Evolutionary conservation across 2,113 vertebrate species (phyloP).

Genomic region (Dicentrarchus labrax): DNA sequence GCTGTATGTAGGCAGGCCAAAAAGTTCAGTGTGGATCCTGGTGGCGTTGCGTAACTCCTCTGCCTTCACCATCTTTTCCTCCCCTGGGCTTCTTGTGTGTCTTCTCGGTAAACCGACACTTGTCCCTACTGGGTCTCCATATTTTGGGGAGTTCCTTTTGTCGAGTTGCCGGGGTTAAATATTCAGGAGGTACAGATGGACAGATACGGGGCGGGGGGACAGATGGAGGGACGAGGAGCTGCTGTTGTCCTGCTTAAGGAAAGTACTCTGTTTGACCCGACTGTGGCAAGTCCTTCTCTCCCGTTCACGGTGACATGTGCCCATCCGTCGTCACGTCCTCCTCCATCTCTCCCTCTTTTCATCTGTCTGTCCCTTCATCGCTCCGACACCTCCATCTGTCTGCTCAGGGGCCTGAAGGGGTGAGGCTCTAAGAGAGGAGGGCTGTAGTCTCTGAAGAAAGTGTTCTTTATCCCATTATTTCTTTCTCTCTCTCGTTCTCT

Average conservation of each 20-base stretch:
- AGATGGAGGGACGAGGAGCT: constrained; percentile 38
- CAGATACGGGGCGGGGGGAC: constrained; percentile 11
- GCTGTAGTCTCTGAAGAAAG: constrained; percentile 66
- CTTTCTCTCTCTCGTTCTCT: constrained; percentile 28
- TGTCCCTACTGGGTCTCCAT: constrained; percentile 34
- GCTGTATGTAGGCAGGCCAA: constrained; percentile 21
- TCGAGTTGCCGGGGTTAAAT: constrained; percentile 30
- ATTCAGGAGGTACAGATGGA: constrained; percentile 26
- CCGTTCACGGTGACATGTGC: background rate
- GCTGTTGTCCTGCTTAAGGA: background rate
- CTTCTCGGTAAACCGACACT: constrained; percentile 13
- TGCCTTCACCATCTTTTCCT: constrained; percentile 16
- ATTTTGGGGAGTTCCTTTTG: constrained; percentile 39
- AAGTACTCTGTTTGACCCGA: constrained; percentile 21
- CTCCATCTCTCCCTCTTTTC: constrained; percentile 56
- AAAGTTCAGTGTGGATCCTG: constrained; percentile 57
- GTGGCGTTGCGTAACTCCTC: constrained; percentile 23
- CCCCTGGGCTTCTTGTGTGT: background rate
- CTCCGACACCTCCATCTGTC: constrained; percentile 61
- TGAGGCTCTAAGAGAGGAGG: constrained; percentile 52
- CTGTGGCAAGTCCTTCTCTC: constrained; percentile 31
- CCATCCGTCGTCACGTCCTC: constrained; percentile 34
- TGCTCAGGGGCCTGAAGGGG: constrained; percentile 41
- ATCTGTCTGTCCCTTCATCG: constrained; percentile 52
- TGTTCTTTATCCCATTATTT: constrained; percentile 59